Base-by-base conservation (phyloP, 2,888 invertebrate genomes). In the Diarsia mendica region DNA sequence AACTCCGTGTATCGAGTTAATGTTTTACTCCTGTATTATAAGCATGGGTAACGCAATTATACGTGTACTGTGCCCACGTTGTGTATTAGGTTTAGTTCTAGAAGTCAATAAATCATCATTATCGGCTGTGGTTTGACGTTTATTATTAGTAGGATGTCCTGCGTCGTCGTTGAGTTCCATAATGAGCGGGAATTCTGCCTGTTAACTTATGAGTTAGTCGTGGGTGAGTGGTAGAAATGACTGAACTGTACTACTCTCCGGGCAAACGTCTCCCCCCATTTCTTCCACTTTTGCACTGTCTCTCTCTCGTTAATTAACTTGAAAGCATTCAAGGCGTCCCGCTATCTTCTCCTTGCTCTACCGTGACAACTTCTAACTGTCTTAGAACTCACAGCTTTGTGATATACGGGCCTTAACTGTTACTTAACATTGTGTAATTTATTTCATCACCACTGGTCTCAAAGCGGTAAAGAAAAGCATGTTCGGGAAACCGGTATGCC, bases 1-100 rank as follows among this genome's bases (percentile, higher is more conserved):
- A 87, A 83, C 76, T 81, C 78, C 76, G 84, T 82, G 83, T 87
- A 89, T 85, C 80, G 86, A 90, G 87, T 89, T 89, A 90, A 89
- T 87, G 85, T 89, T 89, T 89, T 80, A 85, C 79, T 83, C 80
- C 65, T 60, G 79, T 83, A 84, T 82, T 83, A 85, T 83, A 79
- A 77, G 76, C 77, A 77, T 67, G 68, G 44, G 67, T 86, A 77
- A 77, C 58, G 55, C 55, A 66, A 82, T 80, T 79, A 84, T 65
- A 33, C 51, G 46, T 73, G 69, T 68, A 65, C 20, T n/a, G 11
- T 55, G 46, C 33, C 51, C 33, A 55, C 65, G 48, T 15, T 82
- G 51, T 53, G 33, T 55, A 60, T 66, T 53, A 65, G n/a, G 49
- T 76, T 78, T 66, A 53, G 68, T 48, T 69, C 77, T 77, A 53